phyloP scores from a whole-genome alignment of 2,113 vertebrate genomes.

The Sterna hirundo region DNA sequence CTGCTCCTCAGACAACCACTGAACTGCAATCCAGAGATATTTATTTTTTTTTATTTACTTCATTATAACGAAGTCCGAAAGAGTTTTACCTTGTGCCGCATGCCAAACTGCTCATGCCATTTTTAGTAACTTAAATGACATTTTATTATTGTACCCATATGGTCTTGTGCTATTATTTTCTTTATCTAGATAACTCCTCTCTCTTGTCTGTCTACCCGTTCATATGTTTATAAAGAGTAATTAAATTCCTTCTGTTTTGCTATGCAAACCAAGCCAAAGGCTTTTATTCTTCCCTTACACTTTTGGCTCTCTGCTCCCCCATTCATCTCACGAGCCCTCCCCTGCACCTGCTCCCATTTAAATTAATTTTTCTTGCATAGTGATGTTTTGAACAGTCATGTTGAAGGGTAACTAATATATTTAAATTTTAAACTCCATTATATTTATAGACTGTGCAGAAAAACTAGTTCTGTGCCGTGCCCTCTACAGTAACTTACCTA shows the following conservation, averaged over 20 bases:
- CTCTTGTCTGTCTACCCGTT: neutral
- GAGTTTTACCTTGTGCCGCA: neutral
- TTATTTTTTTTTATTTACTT: neutral
- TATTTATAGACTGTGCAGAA: neutral
- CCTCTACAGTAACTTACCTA: neutral
- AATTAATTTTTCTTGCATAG: neutral
- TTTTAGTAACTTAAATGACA: slow-evolving; percentile 18
- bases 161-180: slow-evolving; percentile 26
- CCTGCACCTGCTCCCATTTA: neutral
- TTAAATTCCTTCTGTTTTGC: slow-evolving; percentile 23
- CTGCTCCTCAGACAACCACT: neutral
- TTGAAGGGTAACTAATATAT: neutral
- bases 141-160: slow-evolving; percentile 13
- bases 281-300: slow-evolving; percentile 5
- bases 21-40: neutral
- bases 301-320: neutral
- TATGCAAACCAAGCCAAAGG: slow-evolving; percentile 5
- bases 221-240: neutral
- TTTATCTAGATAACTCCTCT: slow-evolving; percentile 25
- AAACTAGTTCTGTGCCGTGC: neutral
- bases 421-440: neutral
- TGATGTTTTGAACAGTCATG: neutral
- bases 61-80: neutral
- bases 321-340: neutral
- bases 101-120: neutral